These are phyloP conservation scores for Tetraneura akinire DNA, from an alignment of 1,140 invertebrate species.

Conservation along the genomic window DNA sequence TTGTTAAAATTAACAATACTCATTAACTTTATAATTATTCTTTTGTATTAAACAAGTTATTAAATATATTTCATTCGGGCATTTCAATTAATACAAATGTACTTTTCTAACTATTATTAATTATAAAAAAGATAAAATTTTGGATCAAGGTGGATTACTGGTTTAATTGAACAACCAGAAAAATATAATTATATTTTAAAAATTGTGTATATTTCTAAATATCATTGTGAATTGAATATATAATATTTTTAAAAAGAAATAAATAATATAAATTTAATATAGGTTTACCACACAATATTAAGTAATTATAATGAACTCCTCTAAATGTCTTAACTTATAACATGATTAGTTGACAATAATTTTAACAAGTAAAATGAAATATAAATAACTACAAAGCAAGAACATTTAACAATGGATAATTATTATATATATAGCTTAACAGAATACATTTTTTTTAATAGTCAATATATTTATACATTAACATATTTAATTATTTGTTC, in stretches of 20 bases:
- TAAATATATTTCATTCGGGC: neutral
- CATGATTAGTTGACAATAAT: constrained; percentile 8
- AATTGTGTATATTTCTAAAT: constrained; percentile 30
- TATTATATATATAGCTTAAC: constrained; percentile 4
- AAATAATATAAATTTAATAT: constrained; percentile 15
- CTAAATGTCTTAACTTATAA: constrained; percentile 29
- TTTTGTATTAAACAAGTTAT: neutral
- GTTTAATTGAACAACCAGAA: neutral
- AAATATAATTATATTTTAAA: neutral
- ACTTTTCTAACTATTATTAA: too few species aligned
- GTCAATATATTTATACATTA: neutral
- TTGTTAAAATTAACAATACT: neutral
- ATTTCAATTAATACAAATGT: neutral
- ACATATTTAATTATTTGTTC: constrained; percentile 1
- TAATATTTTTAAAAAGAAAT: constrained; percentile 3
- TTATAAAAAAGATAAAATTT: neutral
- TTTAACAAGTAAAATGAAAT: neutral
- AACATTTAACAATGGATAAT: constrained; percentile 25
- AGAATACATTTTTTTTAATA: neutral
- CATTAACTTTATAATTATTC: neutral
- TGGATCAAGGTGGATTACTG: neutral
- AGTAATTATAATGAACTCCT: constrained; percentile 47
- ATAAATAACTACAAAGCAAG: neutral
- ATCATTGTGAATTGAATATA: constrained; percentile 24
- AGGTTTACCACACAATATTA: constrained; percentile 22